phyloP scores from a whole-genome alignment of 2,888 invertebrate genomes.

The Steinernema carpocapsae region DNA sequence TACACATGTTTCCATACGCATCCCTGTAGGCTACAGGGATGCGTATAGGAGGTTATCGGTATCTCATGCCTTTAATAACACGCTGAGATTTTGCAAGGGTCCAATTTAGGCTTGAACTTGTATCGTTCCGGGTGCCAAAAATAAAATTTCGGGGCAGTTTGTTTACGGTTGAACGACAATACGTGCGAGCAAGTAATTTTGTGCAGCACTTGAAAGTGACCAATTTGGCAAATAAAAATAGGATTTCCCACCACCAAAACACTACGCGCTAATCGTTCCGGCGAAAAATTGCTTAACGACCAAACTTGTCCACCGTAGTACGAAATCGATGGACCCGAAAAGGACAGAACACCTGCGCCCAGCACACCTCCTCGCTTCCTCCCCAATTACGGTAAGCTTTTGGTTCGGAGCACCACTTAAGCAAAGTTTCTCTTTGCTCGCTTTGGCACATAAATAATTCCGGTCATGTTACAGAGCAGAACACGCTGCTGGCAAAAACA shows the following conservation, averaged over 20 bases:
- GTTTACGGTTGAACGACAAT: background rate
- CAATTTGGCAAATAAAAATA: conserved; percentile 5
- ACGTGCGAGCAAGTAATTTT: conserved; percentile 9
- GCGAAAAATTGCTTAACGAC: too few species aligned
- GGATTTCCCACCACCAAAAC: background rate
- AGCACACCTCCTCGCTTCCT: too few species aligned
- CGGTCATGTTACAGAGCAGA: conserved; percentile 8
- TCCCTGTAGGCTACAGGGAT: too few species aligned
- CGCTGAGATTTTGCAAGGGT: too few species aligned
- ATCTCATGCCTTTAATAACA: too few species aligned
- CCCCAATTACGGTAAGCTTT: too few species aligned
- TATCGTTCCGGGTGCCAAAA: background rate
- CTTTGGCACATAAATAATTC: conserved; percentile 18
- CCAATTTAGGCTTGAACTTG: too few species aligned
- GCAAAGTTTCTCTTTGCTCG: background rate
- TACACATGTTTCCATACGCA: too few species aligned
- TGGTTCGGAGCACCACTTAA: conserved; percentile 14
- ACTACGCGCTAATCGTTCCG: background rate
- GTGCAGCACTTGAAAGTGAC: background rate
- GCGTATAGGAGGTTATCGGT: too few species aligned
- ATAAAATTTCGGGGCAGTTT: background rate
- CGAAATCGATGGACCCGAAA: too few species aligned
- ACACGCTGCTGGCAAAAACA: too few species aligned
- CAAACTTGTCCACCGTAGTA: background rate
- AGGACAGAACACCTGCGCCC: too few species aligned